A percentile compares a stretch with the other conserved stretches of the same genome.
Conservation (phyloP, 2,113 vertebrate genomes). For the Callionymus lyra region DNA sequence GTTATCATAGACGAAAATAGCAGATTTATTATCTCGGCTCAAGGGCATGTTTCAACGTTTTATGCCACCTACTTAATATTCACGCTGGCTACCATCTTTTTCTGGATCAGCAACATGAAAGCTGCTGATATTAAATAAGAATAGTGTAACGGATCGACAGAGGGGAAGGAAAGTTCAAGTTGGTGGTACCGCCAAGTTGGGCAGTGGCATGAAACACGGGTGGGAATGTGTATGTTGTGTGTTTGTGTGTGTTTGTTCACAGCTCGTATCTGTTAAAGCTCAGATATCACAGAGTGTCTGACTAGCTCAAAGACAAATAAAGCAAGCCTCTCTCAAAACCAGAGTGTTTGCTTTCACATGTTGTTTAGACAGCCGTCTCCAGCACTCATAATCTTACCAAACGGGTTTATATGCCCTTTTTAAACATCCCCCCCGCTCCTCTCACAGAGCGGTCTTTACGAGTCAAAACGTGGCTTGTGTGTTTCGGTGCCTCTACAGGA, state of each 20-base stretch:
- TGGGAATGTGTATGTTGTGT: constrained; percentile 1
- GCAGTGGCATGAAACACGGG: too few relatives aligned
- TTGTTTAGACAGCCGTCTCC: constrained; percentile 61
- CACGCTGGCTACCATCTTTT: constrained; percentile 7
- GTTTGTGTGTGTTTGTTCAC: neutral
- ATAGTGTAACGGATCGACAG: too few relatives aligned
- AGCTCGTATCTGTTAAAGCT: constrained; percentile 15
- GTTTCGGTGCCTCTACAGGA: constrained; percentile 40
- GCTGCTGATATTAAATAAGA: neutral
- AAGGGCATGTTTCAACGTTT: constrained; percentile 18
- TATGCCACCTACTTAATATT: constrained; percentile 24
- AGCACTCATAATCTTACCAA: constrained; percentile 32
- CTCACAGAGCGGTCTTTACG: constrained; percentile 23
- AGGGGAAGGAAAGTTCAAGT: too few relatives aligned
- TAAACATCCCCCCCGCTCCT: constrained; percentile 22
- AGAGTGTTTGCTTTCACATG: constrained; percentile 42
- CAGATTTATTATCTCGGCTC: constrained; percentile 21
- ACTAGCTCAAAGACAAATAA: constrained; percentile 38
- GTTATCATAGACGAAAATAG: constrained; percentile 26
- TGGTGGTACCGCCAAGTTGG: too few relatives aligned
- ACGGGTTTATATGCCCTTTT: constrained; percentile 34
- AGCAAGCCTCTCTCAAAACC: constrained; percentile 19
- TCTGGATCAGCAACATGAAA: constrained; percentile 25
- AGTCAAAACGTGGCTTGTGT: constrained; percentile 25
- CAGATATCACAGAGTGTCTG: constrained; percentile 21